phyloP scores from a whole-genome alignment of 2,888 invertebrate species.

The Macrosiphum euphorbiae region DNA sequence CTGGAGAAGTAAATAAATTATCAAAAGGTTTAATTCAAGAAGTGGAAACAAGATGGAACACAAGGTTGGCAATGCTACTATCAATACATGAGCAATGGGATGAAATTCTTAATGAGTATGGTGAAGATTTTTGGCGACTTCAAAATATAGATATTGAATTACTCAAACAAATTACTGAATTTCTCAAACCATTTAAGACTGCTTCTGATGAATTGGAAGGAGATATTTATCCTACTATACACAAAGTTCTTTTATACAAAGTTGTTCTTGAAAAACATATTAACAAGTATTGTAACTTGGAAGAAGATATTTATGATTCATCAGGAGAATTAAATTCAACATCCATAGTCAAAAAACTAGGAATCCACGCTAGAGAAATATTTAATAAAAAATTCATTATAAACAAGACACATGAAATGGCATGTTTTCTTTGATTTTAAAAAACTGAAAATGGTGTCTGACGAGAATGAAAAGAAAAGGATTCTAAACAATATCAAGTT shows the following conservation, averaged over 20 bases:
- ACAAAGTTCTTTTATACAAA: not conserved
- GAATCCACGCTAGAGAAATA: not conserved
- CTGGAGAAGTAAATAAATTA: not conserved
- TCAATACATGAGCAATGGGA: not conserved
- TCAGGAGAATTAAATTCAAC: not conserved
- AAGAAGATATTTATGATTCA: not conserved
- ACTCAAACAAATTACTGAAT: not conserved
- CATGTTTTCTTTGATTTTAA: not conserved
- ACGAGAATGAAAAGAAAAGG: not conserved
- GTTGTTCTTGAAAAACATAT: not conserved
- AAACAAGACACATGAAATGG: not conserved
- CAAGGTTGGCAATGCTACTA: not conserved
- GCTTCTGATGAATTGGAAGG: not conserved
- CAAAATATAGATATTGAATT: not conserved
- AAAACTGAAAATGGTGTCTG: not conserved
- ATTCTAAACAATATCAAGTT: not conserved
- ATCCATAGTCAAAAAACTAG: not conserved
- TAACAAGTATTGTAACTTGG: not conserved
- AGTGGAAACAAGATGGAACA: not conserved
- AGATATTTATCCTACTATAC: not conserved
- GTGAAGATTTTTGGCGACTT: not conserved
- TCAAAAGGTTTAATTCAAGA: not conserved
- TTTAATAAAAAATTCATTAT: not conserved
- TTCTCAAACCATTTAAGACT: not conserved
- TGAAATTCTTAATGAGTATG: not conserved